phyloP scores from a whole-genome alignment of 2,888 invertebrate genomes.

The Mallateleia sp. region DNA sequence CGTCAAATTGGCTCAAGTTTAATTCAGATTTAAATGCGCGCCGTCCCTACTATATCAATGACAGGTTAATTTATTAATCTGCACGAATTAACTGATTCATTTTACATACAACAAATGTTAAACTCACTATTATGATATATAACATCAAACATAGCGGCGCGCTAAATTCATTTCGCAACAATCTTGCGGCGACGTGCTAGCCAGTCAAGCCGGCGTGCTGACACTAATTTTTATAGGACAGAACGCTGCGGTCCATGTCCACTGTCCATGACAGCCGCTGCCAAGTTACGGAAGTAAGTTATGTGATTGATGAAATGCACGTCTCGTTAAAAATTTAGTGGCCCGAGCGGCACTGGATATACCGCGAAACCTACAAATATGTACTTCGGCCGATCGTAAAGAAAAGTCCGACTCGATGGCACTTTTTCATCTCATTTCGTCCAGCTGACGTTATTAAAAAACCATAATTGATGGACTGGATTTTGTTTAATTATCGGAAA shows the following conservation, averaged over 20 bases:
- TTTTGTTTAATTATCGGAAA: slow-evolving; percentile 59
- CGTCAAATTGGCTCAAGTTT: background rate
- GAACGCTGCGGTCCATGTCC: slow-evolving; percentile 64
- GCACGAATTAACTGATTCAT: slow-evolving; percentile 52
- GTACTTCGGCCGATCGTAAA: slow-evolving; percentile 62
- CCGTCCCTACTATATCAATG: slow-evolving; percentile 17
- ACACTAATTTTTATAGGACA: slow-evolving; percentile 73
- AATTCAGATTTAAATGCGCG: background rate
- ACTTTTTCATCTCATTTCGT: slow-evolving; percentile 43
- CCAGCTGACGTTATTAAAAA: slow-evolving; percentile 44
- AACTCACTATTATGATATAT: slow-evolving; percentile 37
- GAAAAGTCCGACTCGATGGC: slow-evolving; percentile 20
- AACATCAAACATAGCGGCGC: slow-evolving; percentile 46
- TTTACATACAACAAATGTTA: slow-evolving; percentile 40
- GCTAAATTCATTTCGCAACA: slow-evolving; percentile 72
- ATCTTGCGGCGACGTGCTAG: slow-evolving; percentile 69
- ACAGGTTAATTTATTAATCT: slow-evolving; percentile 23
- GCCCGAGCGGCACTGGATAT: slow-evolving; percentile 6
- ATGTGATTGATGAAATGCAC: slow-evolving; percentile 76
- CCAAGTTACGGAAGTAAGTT: slow-evolving; percentile 64
- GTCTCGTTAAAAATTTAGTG: slow-evolving; percentile 76
- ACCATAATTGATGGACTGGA: slow-evolving; percentile 46
- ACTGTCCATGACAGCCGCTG: slow-evolving; percentile 74
- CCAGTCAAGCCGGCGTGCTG: slow-evolving; percentile 54
- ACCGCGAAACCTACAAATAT: slow-evolving; percentile 15